These are phyloP conservation scores for Melanogrammus aeglefinus DNA, from an alignment of 2,797 vertebrate genomes.

Conservation along the genomic window DNA sequence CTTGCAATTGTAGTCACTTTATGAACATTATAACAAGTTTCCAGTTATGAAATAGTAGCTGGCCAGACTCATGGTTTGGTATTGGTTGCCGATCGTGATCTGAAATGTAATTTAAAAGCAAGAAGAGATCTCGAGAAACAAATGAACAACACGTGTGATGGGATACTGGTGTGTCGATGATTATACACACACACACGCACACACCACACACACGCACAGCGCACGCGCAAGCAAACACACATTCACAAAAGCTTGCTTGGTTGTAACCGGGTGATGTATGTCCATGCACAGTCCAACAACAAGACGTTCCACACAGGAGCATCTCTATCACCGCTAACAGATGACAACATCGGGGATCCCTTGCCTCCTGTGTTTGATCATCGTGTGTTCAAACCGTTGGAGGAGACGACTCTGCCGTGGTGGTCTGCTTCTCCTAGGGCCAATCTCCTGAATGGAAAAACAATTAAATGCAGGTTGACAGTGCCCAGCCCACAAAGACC, in stretches of 20 bases:
- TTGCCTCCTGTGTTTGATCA: too few relatives aligned
- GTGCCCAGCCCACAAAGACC: background rate
- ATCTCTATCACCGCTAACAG: too few relatives aligned
- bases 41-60: background rate
- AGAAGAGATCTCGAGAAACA: background rate
- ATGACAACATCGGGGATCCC: too few relatives aligned
- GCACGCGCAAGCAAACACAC: slow-evolving; percentile 6
- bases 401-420: too few relatives aligned
- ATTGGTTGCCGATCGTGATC: background rate
- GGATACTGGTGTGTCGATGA: slow-evolving; percentile 13
- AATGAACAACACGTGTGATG: background rate
- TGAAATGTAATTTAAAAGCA: background rate
- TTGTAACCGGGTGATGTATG: too few relatives aligned
- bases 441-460: too few relatives aligned
- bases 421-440: too few relatives aligned
- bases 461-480: too few relatives aligned
- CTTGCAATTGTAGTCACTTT: background rate
- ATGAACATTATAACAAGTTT: background rate
- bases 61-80: background rate
- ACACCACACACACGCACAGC: too few relatives aligned
- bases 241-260: background rate
- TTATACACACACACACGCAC: slow-evolving; percentile 14
- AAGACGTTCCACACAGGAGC: too few relatives aligned
- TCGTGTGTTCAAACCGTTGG: background rate
- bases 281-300: too few relatives aligned